A percentile compares a stretch with the other conserved stretches of the same genome.
phyloP scores from a whole-genome alignment of 1,140 invertebrate genomes.

The Streblospio benedicti region DNA sequence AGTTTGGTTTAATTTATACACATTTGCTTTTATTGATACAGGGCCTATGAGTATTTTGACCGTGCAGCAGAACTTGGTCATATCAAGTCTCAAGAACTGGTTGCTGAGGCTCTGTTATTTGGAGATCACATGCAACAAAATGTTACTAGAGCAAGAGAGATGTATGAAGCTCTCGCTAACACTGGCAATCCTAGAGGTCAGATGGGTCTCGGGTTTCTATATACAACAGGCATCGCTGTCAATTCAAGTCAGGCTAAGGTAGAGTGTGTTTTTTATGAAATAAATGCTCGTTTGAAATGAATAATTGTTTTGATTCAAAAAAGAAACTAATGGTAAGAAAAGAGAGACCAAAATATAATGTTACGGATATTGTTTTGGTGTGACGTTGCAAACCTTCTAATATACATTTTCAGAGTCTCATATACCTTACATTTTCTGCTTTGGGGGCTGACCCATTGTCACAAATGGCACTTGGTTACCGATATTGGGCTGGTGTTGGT shows the following conservation, averaged over 20 bases:
- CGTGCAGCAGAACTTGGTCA: slow-evolving; percentile 71
- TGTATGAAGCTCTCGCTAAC: slow-evolving; percentile 66
- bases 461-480: slow-evolving; percentile 77
- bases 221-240: slow-evolving; percentile 73
- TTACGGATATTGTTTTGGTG: slow-evolving; percentile 13
- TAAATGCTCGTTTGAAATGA: slow-evolving; percentile 1
- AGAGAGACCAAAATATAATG: neutral
- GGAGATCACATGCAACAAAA: slow-evolving; percentile 65
- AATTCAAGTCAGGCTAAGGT: slow-evolving; percentile 74
- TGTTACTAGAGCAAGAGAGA: slow-evolving; percentile 62
- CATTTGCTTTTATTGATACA: slow-evolving; percentile 22
- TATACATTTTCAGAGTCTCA: slow-evolving; percentile 55
- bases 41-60: slow-evolving; percentile 50
- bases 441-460: slow-evolving; percentile 80
- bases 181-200: slow-evolving; percentile 78
- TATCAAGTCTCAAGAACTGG: slow-evolving; percentile 64
- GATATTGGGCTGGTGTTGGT: slow-evolving; percentile 79
- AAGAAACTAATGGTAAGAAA: neutral
- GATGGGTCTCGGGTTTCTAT: slow-evolving; percentile 79
- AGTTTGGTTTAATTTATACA: too few relatives aligned
- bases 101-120: slow-evolving; percentile 79
- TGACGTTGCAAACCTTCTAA: neutral
- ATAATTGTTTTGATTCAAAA: neutral
- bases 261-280: slow-evolving; percentile 10
- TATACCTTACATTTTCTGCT: slow-evolving; percentile 85